Percentiles rank a stretch among this genome's conserved stretches.
Evolutionary conservation across 2,113 vertebrate species (phyloP).

Genomic region (Prinia subflava): DNA sequence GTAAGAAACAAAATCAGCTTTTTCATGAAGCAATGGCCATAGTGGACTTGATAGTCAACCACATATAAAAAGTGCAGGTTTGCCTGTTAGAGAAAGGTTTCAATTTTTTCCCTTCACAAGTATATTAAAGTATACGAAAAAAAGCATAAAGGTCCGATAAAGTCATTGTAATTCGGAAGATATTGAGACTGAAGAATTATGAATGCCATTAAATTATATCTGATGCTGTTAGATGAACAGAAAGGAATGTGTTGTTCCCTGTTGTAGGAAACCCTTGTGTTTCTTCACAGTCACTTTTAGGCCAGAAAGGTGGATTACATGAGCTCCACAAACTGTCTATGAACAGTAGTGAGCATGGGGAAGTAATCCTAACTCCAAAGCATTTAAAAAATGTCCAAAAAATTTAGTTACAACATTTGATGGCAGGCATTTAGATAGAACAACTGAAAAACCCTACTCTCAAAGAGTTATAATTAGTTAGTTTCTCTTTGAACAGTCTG

Average conservation of each 20-base stretch:
- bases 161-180: background rate
- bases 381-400: background rate
- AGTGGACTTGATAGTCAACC: background rate
- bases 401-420: background rate
- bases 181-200: background rate
- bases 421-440: background rate
- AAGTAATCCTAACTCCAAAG: background rate
- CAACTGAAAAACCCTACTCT: accelerated
- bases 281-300: background rate
- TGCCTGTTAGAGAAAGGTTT: background rate
- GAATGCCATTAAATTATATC: background rate
- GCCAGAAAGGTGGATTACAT: background rate
- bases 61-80: background rate
- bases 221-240: background rate
- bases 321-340: background rate
- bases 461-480: background rate
- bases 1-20: background rate
- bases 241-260: background rate
- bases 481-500: background rate
- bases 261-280: background rate
- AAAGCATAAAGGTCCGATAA: background rate
- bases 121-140: background rate
- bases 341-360: background rate
- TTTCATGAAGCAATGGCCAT: background rate
- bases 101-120: background rate